These are phyloP conservation scores for Otis tarda DNA, from an alignment of 2,113 vertebrate species.

Conservation along the genomic window DNA sequence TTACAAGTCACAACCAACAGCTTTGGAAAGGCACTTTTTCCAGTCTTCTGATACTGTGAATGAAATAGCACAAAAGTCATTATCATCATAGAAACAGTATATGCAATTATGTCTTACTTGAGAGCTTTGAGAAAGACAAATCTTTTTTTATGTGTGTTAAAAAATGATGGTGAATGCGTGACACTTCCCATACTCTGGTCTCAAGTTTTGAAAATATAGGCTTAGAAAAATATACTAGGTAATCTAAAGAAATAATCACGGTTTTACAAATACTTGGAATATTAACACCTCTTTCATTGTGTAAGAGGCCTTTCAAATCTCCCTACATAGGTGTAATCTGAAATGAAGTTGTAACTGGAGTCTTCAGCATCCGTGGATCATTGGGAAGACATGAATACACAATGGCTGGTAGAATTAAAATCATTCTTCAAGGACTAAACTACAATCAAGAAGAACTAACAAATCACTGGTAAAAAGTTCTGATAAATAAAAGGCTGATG, in stretches of 20 bases:
- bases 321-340: not conserved
- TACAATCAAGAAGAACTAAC: not conserved
- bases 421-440: not conserved
- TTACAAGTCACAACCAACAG: not conserved
- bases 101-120: not conserved
- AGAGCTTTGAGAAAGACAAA: not conserved
- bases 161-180: not conserved
- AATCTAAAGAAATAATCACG: not conserved
- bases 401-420: not conserved
- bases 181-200: not conserved
- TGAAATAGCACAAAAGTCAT: not conserved
- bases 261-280: not conserved
- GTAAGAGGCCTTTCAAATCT: not conserved
- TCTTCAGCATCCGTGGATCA: not conserved
- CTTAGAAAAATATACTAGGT: not conserved
- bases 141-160: not conserved
- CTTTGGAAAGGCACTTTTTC: not conserved
- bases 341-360: not conserved
- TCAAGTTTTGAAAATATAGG: not conserved
- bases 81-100: not conserved
- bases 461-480: not conserved
- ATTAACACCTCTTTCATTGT: not conserved
- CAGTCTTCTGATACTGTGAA: not conserved
- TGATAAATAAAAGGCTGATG: not conserved
- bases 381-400: not conserved